Evolutionary conservation across 2,113 vertebrate species (phyloP).

Genomic region (Sterna hirundo): DNA sequence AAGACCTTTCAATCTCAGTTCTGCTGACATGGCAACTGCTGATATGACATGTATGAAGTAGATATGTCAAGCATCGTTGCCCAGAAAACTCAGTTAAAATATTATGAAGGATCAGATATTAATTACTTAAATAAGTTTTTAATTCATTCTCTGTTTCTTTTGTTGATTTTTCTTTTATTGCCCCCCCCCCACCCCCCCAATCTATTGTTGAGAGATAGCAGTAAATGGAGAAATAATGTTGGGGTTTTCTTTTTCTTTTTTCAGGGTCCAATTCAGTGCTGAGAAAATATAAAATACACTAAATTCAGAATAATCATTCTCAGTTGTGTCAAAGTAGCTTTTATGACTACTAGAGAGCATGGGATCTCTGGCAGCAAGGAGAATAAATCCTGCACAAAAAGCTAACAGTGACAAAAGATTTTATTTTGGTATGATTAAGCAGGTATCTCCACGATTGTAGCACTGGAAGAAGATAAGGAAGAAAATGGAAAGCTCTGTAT

Average conservation of each 20-base stretch:
- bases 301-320: not conserved
- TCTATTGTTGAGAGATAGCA: accelerated
- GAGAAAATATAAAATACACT: not conserved
- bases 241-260: not conserved
- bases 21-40: not conserved
- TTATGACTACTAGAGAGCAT: not conserved
- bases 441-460: not conserved
- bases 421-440: not conserved
- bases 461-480: not conserved
- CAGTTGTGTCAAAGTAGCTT: not conserved
- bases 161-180: not conserved
- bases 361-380: not conserved
- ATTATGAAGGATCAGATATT: not conserved
- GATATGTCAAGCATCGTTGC: not conserved
- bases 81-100: not conserved
- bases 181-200: no score
- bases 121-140: not conserved
- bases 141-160: not conserved
- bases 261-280: not conserved
- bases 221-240: not conserved
- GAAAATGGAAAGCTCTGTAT: not conserved
- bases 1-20: not conserved
- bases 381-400: not conserved
- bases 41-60: not conserved
- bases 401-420: not conserved